Evolutionary conservation across 2,797 vertebrate genomes (phyloP).

Genomic region (Coregonus sp.): DNA sequence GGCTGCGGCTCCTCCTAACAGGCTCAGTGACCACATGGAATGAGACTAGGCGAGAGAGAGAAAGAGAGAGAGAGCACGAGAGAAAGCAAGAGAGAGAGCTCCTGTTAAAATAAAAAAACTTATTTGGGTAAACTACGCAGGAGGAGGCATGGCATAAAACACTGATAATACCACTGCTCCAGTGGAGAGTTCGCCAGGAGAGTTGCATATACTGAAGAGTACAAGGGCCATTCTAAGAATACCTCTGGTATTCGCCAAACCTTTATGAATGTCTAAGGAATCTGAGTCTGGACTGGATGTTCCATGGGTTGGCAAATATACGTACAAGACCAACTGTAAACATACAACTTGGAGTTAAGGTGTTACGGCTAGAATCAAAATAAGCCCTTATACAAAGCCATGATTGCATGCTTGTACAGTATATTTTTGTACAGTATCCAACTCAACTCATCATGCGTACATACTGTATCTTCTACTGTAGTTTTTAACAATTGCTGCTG

Average conservation of each 20-base stretch:
- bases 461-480: neutral
- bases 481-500: neutral
- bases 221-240: slow-evolving; percentile 44
- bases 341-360: neutral
- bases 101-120: neutral
- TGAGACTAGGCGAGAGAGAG: neutral
- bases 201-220: slow-evolving; percentile 26
- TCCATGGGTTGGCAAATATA: neutral
- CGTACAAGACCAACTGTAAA: neutral
- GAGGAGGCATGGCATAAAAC: neutral
- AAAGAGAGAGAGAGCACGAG: neutral
- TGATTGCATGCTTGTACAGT: neutral
- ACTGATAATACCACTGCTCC: neutral
- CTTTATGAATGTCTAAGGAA: neutral
- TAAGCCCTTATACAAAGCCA: neutral
- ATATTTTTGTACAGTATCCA: neutral
- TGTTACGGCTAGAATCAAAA: neutral
- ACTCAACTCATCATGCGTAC: neutral
- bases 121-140: neutral
- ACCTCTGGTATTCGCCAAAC: neutral
- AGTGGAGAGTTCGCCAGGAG: neutral
- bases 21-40: slow-evolving; percentile 2
- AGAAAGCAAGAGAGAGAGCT: slow-evolving; percentile 1
- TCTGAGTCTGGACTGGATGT: neutral
- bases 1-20: neutral